Base-by-base conservation (phyloP, 2,797 vertebrate species). In the Sebastes diaconus region DNA sequence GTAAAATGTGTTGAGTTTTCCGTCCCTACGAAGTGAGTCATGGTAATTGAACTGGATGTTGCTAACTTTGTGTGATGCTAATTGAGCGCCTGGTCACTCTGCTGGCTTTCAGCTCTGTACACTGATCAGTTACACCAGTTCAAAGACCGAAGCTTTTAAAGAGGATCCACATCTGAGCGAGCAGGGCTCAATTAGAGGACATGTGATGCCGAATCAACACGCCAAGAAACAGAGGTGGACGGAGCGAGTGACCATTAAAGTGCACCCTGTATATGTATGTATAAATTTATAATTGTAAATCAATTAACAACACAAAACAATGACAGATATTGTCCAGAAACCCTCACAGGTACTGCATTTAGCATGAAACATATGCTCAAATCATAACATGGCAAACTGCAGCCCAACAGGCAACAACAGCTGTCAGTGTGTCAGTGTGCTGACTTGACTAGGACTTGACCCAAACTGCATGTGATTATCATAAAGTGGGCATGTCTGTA, bases 71-170 rank as follows among this genome's bases (percentile, higher is more conserved):
- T 81, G 59, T 60, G 63, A 83, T 85, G 61, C 85, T 85, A 86
- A 90, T 77, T 81, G 81, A 5, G 6, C 3, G 22, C 67, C 72
- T 80, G 79, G 82, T 79, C 74, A 32, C 74, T 46, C 55, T 11
- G 39, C 71, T 18, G 55, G 66, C 86, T 84, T 84, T 85, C 78
- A 87, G 77, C 75, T 79, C 46, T 52, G 18, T 54, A 68, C 32
- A 3, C 83, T 69, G 74, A 88, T 75, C 66, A 50, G 83, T 75
- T 65, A 60, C 34, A 22, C 3, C 8, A 75, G 74, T 85, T 89
- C 87, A 90, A 87, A 91, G 76, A 63, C 34, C 0, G 2, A 32
- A 13, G 57, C 46, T 79, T 84, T 84, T 75, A 61, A 83, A 90
- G 55, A 39, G 32, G 60, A 73, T 63, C 60, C 57, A 9, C 69